Percentiles rank a stretch among this genome's conserved stretches.
Conservation (phyloP, 2,797 vertebrate genomes). For the Lateolabrax maculatus region DNA sequence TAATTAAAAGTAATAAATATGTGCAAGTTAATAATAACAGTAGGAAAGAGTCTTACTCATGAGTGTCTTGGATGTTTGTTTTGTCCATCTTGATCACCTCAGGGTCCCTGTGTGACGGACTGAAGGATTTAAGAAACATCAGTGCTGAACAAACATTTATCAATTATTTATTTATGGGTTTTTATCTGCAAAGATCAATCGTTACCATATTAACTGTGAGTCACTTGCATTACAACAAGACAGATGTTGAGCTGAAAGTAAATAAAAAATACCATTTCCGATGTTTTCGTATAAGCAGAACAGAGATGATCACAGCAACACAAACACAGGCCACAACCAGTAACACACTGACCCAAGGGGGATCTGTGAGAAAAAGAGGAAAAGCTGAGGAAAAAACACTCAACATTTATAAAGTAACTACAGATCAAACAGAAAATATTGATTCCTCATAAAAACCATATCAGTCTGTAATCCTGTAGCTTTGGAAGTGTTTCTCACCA, state of each 20-base stretch:
- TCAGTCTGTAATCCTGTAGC: not conserved
- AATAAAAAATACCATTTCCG: slow-evolving; percentile 11
- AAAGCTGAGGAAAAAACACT: not conserved
- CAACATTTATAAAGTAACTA: not conserved
- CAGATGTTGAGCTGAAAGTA: too few relatives aligned
- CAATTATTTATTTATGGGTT: too few relatives aligned
- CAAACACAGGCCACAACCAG: not conserved
- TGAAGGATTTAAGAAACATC: too few relatives aligned
- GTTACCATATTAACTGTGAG: too few relatives aligned
- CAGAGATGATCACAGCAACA: rapidly evolving
- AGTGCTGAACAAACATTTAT: not conserved
- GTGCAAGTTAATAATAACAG: too few relatives aligned
- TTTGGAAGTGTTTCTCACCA: slow-evolving; percentile 31
- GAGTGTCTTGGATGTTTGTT: too few relatives aligned
- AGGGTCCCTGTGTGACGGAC: too few relatives aligned
- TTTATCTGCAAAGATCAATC: too few relatives aligned
- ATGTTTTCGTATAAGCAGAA: rapidly evolving
- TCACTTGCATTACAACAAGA: not conserved
- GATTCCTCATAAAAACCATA: not conserved
- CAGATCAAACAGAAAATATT: not conserved
- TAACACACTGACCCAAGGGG: rapidly evolving
- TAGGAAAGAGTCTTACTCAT: too few relatives aligned
- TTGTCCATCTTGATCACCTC: too few relatives aligned
- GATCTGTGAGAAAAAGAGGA: not conserved
- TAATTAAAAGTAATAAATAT: too few relatives aligned